Conservation (phyloP, 1,140 invertebrate species). For the Trichogramma pretiosum region DNA sequence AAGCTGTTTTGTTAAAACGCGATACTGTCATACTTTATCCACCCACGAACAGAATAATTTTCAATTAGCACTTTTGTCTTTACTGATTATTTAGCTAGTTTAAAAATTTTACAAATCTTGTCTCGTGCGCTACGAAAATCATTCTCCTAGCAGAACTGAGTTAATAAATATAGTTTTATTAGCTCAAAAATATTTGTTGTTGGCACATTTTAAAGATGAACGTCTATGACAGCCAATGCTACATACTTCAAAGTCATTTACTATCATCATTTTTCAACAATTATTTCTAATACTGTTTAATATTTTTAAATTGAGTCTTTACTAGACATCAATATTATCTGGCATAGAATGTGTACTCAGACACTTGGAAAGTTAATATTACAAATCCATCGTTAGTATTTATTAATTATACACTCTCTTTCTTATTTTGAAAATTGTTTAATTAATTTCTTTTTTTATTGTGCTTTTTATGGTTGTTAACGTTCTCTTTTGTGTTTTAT, state of each 20-base stretch:
- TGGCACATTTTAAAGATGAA: slow-evolving; percentile 19
- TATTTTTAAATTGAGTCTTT: slow-evolving; percentile 8
- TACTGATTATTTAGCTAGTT: too few species aligned
- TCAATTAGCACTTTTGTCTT: slow-evolving; percentile 15
- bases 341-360: too few species aligned
- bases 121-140: slow-evolving; percentile 5
- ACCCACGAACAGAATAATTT: slow-evolving; percentile 8
- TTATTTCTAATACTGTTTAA: slow-evolving; percentile 19
- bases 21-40: slow-evolving; percentile 10
- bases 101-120: not conserved
- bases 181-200: slow-evolving; percentile 13
- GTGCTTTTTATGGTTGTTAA: too few species aligned
- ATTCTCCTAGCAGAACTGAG: slow-evolving; percentile 10
- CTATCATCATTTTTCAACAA: slow-evolving; percentile 14
- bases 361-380: too few species aligned
- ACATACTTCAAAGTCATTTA: slow-evolving; percentile 14
- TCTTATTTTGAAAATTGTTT: slow-evolving; percentile 12
- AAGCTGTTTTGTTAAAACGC: slow-evolving; percentile 15
- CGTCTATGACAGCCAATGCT: slow-evolving; percentile 10
- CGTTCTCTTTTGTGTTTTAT: too few species aligned
- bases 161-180: slow-evolving; percentile 13
- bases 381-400: slow-evolving; percentile 19
- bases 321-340: slow-evolving; percentile 10
- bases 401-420: slow-evolving; percentile 11
- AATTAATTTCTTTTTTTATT: too few species aligned